A percentile compares a stretch with the other conserved stretches of the same genome.
Evolutionary conservation across 2,797 vertebrate genomes (phyloP).

Genomic region (Cynopterus sphinx): DNA sequence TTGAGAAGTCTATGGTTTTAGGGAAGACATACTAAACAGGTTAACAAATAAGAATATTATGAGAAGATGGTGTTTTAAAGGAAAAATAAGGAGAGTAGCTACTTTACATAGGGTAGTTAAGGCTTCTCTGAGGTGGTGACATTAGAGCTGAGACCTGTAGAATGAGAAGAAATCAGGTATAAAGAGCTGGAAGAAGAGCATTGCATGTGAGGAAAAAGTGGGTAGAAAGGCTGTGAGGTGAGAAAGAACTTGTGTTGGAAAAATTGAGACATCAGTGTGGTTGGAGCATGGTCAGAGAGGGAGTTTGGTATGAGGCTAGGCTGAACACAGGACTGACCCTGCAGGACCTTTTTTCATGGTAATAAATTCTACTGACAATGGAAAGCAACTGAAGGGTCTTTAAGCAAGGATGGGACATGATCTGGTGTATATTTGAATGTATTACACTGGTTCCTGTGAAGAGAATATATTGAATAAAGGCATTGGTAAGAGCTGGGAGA

Average conservation of each 20-base stretch:
- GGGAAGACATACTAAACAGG: background rate
- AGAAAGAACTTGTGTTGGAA: background rate
- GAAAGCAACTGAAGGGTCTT: background rate
- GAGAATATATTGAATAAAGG: background rate
- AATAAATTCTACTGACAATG: background rate
- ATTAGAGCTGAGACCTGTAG: background rate
- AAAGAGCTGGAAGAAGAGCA: background rate
- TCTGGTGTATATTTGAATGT: background rate
- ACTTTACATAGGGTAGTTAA: background rate
- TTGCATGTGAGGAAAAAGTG: background rate
- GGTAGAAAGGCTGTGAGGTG: background rate
- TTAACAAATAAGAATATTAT: background rate
- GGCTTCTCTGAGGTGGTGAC: background rate
- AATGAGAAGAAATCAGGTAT: background rate
- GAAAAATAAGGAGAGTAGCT: background rate
- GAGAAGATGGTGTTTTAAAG: conserved; percentile 13
- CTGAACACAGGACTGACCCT: background rate
- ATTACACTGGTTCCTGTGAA: background rate
- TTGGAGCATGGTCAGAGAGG: background rate
- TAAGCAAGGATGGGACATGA: background rate
- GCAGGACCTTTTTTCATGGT: background rate
- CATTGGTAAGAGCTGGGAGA: background rate
- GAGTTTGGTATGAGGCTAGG: background rate
- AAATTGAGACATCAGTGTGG: background rate
- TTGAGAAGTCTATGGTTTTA: background rate